These are phyloP conservation scores for Hyposoter dolosus DNA, from an alignment of 2,888 invertebrate species.

Conservation along the genomic window DNA sequence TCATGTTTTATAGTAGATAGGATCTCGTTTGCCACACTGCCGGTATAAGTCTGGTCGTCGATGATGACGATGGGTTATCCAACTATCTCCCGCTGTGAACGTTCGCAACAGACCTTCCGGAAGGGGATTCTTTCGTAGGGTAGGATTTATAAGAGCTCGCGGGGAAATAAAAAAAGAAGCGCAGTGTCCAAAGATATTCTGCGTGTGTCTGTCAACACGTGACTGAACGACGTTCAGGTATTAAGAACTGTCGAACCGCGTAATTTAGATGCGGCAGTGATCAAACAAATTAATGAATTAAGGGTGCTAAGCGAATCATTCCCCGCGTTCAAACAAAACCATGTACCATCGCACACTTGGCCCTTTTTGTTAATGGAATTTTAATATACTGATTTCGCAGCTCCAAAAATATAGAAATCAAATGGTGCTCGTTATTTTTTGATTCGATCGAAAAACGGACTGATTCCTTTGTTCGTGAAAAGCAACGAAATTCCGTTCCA, in stretches of 20 bases:
- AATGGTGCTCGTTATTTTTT: too few species aligned
- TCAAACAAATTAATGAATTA: slow-evolving; percentile 78
- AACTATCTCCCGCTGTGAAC: slow-evolving; percentile 73
- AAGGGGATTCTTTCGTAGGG: slow-evolving; percentile 68
- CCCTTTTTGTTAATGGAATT: slow-evolving; percentile 31
- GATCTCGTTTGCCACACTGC: slow-evolving; percentile 59
- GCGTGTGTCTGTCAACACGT: slow-evolving; percentile 75
- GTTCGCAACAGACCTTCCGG: slow-evolving; percentile 80
- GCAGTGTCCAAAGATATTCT: slow-evolving; percentile 40
- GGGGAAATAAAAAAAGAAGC: slow-evolving; percentile 22
- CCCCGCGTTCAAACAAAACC: slow-evolving; percentile 30
- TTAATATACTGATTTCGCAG: slow-evolving; percentile 3
- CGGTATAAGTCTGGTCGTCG: slow-evolving; percentile 59
- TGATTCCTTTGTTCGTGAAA: too few species aligned
- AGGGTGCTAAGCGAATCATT: slow-evolving; percentile 58
- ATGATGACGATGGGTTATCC: slow-evolving; percentile 69
- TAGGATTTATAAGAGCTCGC: slow-evolving; percentile 45
- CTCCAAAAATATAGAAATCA: neutral
- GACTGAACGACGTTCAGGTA: slow-evolving; percentile 78
- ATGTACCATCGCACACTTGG: slow-evolving; percentile 27
- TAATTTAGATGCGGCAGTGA: slow-evolving; percentile 76
- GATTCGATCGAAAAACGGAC: too few species aligned
- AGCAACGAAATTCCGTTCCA: too few species aligned
- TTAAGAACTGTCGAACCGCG: slow-evolving; percentile 82
- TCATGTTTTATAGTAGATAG: slow-evolving; percentile 66